A percentile compares a stretch with the other conserved stretches of the same genome.
Conservation (phyloP, 2,888 invertebrate species). For the Halocaridina rubra region DNA sequence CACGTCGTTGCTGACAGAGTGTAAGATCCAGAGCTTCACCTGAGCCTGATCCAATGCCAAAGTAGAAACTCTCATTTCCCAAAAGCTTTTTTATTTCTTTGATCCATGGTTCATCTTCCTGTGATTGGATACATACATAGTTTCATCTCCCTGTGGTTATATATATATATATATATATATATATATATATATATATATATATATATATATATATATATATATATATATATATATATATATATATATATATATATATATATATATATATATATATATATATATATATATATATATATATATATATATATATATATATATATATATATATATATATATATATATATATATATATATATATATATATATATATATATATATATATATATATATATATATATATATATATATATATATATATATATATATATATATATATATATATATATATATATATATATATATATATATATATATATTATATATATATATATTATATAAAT, state of each 20-base stretch:
- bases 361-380: background rate
- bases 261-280: too few species aligned
- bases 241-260: background rate
- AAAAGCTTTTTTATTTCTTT: slow-evolving; percentile 80
- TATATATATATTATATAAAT: too few species aligned
- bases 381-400: too few species aligned
- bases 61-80: slow-evolving; percentile 99
- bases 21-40: slow-evolving; percentile 86
- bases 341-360: too few species aligned
- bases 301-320: too few species aligned
- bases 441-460: too few species aligned
- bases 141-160: background rate
- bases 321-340: too few species aligned
- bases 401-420: too few species aligned
- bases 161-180: background rate
- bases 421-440: too few species aligned
- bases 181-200: background rate
- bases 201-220: background rate
- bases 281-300: too few species aligned
- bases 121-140: background rate
- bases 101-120: slow-evolving; percentile 62
- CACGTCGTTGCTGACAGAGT: slow-evolving; percentile 89
- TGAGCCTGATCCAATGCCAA: slow-evolving; percentile 74
- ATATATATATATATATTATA: too few species aligned
- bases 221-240: background rate